These are phyloP conservation scores for Acanthococcus lagerstroemiae DNA, from an alignment of 2,888 invertebrate species.

Conservation along the genomic window DNA sequence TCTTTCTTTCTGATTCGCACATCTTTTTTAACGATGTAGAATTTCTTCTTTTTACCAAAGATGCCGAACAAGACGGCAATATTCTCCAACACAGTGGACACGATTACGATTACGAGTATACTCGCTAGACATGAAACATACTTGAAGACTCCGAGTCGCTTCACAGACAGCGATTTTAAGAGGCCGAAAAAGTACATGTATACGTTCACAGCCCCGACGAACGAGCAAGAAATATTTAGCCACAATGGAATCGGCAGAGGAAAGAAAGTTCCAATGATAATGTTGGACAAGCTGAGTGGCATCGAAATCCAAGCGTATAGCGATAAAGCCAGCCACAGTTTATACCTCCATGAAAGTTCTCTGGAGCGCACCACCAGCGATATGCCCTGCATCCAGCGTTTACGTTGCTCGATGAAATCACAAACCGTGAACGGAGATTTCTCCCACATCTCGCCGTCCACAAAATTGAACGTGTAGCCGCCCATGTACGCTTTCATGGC, in stretches of 20 bases:
- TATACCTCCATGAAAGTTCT: constrained; percentile 64
- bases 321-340: constrained; percentile 71
- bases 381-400: constrained; percentile 90
- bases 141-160: constrained; percentile 68
- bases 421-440: constrained; percentile 89
- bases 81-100: constrained; percentile 89
- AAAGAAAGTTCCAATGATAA: constrained; percentile 69
- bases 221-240: constrained; percentile 78
- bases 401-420: constrained; percentile 92
- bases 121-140: constrained; percentile 72
- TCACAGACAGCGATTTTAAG: constrained; percentile 85
- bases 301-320: constrained; percentile 94
- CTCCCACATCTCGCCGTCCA: constrained; percentile 98
- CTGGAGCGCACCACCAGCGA: constrained; percentile 77
- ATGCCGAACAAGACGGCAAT: constrained; percentile 89
- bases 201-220: constrained; percentile 84
- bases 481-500: constrained; percentile 87
- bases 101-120: constrained; percentile 82
- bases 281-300: constrained; percentile 82
- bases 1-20: constrained; percentile 40
- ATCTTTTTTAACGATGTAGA: constrained; percentile 94
- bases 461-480: constrained; percentile 86
- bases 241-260: constrained; percentile 76
- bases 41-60: constrained; percentile 90
- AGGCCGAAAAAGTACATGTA: constrained; percentile 98